Evolutionary conservation across 2,797 vertebrate genomes (phyloP), one percentile per base, ranked within the genome.

Genomic region (Selene dorsalis): DNA sequence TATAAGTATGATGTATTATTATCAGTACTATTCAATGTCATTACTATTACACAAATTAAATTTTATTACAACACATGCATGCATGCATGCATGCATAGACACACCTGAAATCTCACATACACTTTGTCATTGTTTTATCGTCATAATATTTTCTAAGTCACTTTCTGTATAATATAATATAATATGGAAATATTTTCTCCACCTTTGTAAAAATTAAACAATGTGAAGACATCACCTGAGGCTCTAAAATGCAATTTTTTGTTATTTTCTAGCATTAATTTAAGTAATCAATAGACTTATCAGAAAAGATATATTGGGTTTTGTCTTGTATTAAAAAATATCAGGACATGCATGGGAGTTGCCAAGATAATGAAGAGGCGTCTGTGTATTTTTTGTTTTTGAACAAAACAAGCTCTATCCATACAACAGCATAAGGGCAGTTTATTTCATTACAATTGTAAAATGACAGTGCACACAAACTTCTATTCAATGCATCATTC

Each of bases 361-460:
- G 55, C 17, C 45, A 48, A 55, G 28, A 28, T 12, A 73, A 24
- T 48, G 1, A 45, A 24, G 5, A 28, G 0, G 22, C 20, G 39
- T 17, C 2, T 38, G 14, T 56, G 4, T 64, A n/a, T 48, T 48
- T 69, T 22, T 55, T 64, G 30, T 48, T 48, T 69, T 22, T 55
- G 17, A 80, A 79, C 17, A 76, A 39, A 71, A 72, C 52, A 64
- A 26, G 26, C 24, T 9, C 47, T 50, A 65, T 79, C 39, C 72
- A 80, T 81, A 73, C 70, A 88, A 89, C 82, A 88, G 78, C 74
- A 85, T 89, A 28, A 87, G 84, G 84, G 87, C 84, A 87, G 75
- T 93, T 93, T 93, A 93, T 91, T 93, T 90, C 59, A 88, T 84
- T 85, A 90, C 84, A 88, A 45, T 56, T 91, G 86, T 88, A 90